Base-by-base conservation (phyloP, 1,140 invertebrate genomes). In the Drosophila varians region DNA sequence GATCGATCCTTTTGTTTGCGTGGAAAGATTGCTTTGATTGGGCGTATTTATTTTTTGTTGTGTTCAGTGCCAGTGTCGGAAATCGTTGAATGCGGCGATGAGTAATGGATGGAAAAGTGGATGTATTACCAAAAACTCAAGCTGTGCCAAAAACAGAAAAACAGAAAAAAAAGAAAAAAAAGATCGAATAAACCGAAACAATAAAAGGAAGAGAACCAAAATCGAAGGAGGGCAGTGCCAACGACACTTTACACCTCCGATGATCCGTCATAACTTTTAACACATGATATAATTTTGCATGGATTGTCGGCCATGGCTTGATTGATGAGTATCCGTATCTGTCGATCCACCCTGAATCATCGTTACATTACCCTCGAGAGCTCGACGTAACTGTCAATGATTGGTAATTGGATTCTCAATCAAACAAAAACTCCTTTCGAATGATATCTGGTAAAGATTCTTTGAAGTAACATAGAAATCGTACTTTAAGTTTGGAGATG, bases 201-300 rank as follows among this genome's bases (percentile, higher is more conserved):
- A 48, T 54, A 64, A 68, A 57, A 71, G 56, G 49, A 64, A 71
- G 65, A 54, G 48, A 47, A 19, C 64, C 53, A 72, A 53, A n/a
- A 54, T 71, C 12, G 53, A 66, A 53, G 69, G 61, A 61, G 45
- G 66, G 56, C 60, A 60, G 42, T 56, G 73, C 82, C 61, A 80
- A 72, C 73, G 68, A 74, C 83, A 87, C 82, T 87, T 86, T 86
- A 86, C 80, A 86, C 80, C 82, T 86, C 79, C 83, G 82, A 82
- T 71, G 82, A 87, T 87, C 82, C 74, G 77, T 87, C 82, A 87
- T 87, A 87, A 87, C 82, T 87, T 87, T 88, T 87, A 87, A 87
- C 82, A 87, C 83, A 87, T 87, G 82, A 88, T 87, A 88, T 87
- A 72, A 87, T 87, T 87, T 87, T 74, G 80, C 82, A 87, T 87